phyloP scores from a whole-genome alignment of 1,140 invertebrate species.

The Bathynomus jamesi region DNA sequence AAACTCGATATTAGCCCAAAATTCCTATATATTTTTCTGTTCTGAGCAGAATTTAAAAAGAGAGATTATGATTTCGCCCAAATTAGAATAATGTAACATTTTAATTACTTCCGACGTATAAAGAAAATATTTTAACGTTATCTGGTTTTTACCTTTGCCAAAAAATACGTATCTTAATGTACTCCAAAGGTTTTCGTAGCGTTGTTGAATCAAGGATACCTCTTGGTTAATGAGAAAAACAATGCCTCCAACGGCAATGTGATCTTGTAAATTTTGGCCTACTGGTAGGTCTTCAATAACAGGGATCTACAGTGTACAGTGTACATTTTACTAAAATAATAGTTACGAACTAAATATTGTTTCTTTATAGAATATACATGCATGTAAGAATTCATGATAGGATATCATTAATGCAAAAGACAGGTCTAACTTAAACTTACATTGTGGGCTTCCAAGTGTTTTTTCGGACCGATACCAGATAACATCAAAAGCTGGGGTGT shows the following conservation, averaged over 20 bases:
- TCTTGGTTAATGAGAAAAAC: constrained; percentile 71
- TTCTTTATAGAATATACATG: constrained; percentile 5
- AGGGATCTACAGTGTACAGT: constrained; percentile 13
- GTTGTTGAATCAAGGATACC: constrained; percentile 67
- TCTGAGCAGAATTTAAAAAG: too few species aligned
- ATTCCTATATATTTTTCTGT: too few species aligned
- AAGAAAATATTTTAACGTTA: too few species aligned
- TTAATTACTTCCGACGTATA: too few species aligned
- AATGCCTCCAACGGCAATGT: constrained; percentile 73
- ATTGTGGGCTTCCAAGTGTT: constrained; percentile 46
- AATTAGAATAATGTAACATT: too few species aligned
- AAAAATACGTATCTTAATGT: constrained; percentile 67
- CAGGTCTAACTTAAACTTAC: too few species aligned
- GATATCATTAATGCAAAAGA: too few species aligned
- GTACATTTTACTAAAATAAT: constrained; percentile 5
- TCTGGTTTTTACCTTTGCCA: constrained; percentile 39
- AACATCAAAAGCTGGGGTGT: constrained; percentile 52
- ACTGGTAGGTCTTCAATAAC: constrained; percentile 43
- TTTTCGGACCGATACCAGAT: constrained; percentile 52
- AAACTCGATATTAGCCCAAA: too few species aligned
- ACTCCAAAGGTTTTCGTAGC: constrained; percentile 64
- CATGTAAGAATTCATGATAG: background rate
- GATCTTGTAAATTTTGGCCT: constrained; percentile 53
- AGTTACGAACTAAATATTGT: constrained; percentile 10
- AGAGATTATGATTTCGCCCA: too few species aligned